A percentile compares a stretch with the other conserved stretches of the same genome.
These are phyloP conservation scores for Calliopsis andreniformis DNA, from an alignment of 1,140 invertebrate species.

Conservation along the genomic window DNA sequence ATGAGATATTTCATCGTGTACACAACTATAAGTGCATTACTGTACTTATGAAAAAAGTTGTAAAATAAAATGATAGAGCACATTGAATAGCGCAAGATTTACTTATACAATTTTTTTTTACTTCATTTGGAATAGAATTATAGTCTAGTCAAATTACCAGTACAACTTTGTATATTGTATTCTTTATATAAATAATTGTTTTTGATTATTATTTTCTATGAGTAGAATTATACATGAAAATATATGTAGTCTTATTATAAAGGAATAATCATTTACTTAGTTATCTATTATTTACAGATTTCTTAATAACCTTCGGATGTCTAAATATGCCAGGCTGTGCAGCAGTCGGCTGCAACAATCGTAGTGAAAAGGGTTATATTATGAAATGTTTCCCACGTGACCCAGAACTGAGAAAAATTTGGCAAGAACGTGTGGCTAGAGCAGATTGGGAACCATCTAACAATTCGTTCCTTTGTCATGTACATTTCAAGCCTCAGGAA, in stretches of 20 bases:
- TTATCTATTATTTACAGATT: conserved; percentile 33
- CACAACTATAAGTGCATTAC: too few relatives aligned
- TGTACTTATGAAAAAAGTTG: too few relatives aligned
- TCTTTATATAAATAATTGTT: not conserved
- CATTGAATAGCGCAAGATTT: too few relatives aligned
- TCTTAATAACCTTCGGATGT: conserved; percentile 15
- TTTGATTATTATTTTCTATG: not conserved
- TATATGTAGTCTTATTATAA: too few relatives aligned
- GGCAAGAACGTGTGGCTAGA: conserved; percentile 76
- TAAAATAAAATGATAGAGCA: too few relatives aligned
- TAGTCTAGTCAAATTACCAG: too few relatives aligned
- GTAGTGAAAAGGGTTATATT: conserved; percentile 78
- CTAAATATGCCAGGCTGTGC: conserved; percentile 77
- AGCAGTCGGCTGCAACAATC: conserved; percentile 78
- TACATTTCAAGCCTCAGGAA: conserved; percentile 74
- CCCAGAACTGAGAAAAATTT: conserved; percentile 73
- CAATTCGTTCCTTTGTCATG: conserved; percentile 77
- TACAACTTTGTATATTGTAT: not conserved
- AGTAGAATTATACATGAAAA: too few relatives aligned
- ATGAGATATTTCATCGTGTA: too few relatives aligned
- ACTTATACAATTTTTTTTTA: too few relatives aligned
- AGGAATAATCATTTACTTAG: too few relatives aligned
- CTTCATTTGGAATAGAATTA: too few relatives aligned
- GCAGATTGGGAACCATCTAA: conserved; percentile 78
- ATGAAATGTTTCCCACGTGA: conserved; percentile 80